These are phyloP conservation scores for Phallusia fumigata DNA, from an alignment of 23 tunicate species.

Conservation along the genomic window DNA sequence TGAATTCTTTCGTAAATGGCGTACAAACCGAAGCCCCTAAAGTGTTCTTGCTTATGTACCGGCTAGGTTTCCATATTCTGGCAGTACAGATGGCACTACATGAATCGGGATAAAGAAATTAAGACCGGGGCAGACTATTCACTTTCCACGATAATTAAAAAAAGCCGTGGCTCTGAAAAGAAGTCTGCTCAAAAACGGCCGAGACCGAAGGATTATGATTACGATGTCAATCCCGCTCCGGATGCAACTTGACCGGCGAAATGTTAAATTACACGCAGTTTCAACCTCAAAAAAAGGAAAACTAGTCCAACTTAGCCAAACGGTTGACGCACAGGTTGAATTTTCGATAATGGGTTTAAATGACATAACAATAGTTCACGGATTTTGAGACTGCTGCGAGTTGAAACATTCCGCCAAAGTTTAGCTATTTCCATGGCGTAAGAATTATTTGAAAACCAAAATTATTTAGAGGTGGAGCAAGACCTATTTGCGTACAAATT, in stretches of 20 bases:
- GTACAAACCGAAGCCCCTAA: conserved; percentile 2
- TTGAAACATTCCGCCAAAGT: not conserved
- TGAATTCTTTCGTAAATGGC: not conserved
- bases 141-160: conserved; percentile 1
- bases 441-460: not conserved
- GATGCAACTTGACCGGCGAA: conserved; percentile 2
- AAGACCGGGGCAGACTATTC: not conserved
- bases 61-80: not conserved
- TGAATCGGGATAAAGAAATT: not conserved
- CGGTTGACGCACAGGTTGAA: not conserved
- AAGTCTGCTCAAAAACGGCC: conserved; percentile 18
- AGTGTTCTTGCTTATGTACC: not conserved
- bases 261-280: not conserved
- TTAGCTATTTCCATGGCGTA: conserved; percentile 4
- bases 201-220: conserved; percentile 1
- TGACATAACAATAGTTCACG: conserved; percentile 12
- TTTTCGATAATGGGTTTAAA: conserved; percentile 4
- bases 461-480: not conserved
- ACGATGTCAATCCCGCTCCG: conserved; percentile 17
- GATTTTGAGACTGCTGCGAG: not conserved
- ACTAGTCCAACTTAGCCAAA: too few species aligned
- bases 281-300: conserved; percentile 2
- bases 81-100: too few species aligned
- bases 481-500: not conserved
- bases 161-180: conserved; percentile 10